Evolutionary conservation across 23 tunicate genomes (phyloP), one percentile per base, ranked within the genome.

Genomic region (Oikopleura dioica): DNA sequence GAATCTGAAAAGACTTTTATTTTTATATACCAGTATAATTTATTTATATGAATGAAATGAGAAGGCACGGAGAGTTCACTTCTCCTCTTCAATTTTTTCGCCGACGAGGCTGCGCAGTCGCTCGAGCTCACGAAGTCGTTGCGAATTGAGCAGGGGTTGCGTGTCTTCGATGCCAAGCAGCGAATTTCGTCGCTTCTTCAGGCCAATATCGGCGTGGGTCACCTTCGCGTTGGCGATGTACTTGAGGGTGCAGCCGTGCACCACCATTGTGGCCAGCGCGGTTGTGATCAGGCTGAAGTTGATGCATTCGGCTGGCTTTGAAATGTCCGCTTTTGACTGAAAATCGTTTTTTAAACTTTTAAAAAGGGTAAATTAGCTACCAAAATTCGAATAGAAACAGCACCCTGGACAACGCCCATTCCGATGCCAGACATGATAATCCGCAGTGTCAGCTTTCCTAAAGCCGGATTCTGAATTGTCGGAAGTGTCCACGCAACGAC

Each of bases 261-360:
- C 33, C 72, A 28, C 2, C 29, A 63, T 63, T 2, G 26, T 2
- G 26, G 26, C 33, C 2, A 63, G 4, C 26, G 72, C 72, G 2
- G 72, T 63, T 2, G 26, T 24, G 5, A 63, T 28, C 33, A 63
- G 26, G 30, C 30, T 12, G 29, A 63, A 28, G 26, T 63, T 63
- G 33, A 63, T 63, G 16, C 16, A 28, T 63, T 63, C 72, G 5
- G 72, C 72, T 16, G 72, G 72, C 72, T 63, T 63, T 28, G 72
- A 12, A 12, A 63, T 28, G 5, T 63, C 33, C 33, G 32, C 30
- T 31, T 16, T 23, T 2, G 5, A 2, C 72, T 63, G 55, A 44
- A 44, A 9, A 44, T 44, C 9, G 9, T 9, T 9, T 44, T 9
- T 44, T 9, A 44, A 9, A 44, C 9, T 44, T 44, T n/a, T n/a